phyloP scores from a whole-genome alignment of 2,113 vertebrate genomes.

The Seriola rivoliana region DNA sequence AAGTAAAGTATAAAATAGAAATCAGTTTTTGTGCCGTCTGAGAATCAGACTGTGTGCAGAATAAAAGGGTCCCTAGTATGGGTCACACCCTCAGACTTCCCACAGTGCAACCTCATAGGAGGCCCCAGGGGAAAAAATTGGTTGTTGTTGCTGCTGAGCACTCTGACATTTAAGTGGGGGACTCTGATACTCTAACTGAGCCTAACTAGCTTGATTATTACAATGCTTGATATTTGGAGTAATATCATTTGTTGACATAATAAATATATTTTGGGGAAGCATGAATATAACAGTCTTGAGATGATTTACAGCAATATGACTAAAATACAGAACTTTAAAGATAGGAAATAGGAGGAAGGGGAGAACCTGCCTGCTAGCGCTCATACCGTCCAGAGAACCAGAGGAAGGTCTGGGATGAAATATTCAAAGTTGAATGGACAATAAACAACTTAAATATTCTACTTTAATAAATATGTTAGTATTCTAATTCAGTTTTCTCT shows the following conservation, averaged over 20 bases:
- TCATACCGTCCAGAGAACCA: no score
- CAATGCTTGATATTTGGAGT: no score
- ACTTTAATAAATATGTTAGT: neutral
- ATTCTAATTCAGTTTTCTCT: neutral
- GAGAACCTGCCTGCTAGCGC: no score
- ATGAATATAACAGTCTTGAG: neutral
- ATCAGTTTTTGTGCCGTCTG: neutral
- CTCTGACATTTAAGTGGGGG: neutral
- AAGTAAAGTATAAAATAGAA: no score
- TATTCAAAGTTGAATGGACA: conserved; percentile 6
- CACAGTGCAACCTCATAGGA: neutral
- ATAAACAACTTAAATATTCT: neutral
- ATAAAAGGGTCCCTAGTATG: no score
- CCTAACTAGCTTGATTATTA: neutral
- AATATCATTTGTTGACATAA: no score
- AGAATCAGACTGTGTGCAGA: neutral
- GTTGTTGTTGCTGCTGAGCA: neutral
- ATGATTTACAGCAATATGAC: neutral
- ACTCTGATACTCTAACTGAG: neutral
- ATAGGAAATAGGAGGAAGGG: neutral
- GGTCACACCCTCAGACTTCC: neutral
- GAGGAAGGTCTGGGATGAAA: no score
- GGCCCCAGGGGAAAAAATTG: no score
- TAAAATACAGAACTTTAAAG: neutral
- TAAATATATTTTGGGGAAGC: neutral